Evolutionary conservation across 2,113 vertebrate genomes (phyloP).

Genomic region (Todiramphus saurophagus): DNA sequence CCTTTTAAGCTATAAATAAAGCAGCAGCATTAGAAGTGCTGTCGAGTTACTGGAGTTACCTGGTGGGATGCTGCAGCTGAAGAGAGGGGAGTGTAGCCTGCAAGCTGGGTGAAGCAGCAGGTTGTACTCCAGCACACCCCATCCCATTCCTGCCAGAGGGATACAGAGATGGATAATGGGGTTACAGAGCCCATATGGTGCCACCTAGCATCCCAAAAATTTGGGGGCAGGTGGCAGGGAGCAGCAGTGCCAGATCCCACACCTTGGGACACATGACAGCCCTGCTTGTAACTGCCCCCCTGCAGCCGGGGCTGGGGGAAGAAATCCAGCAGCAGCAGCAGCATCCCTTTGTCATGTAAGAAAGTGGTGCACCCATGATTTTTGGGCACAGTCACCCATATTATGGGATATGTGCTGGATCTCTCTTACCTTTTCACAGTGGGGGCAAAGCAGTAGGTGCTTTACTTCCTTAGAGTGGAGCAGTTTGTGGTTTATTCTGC

Average conservation of each 20-base stretch:
- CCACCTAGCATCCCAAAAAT: neutral
- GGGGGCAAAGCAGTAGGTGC: neutral
- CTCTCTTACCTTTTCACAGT: neutral
- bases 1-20: neutral
- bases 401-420: neutral
- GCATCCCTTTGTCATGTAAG: fast-evolving
- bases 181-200: fast-evolving
- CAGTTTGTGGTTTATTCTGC: neutral
- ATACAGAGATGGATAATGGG: neutral
- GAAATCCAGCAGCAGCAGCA: neutral
- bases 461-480: neutral
- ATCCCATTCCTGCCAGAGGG: neutral
- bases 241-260: neutral
- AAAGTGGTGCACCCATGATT: neutral
- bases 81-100: neutral
- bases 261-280: fast-evolving
- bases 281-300: neutral
- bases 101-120: neutral
- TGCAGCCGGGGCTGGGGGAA: fast-evolving
- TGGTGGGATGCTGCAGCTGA: neutral
- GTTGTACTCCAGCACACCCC: fast-evolving
- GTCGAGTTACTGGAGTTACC: neutral
- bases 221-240: neutral
- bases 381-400: neutral
- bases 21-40: neutral